Evolutionary conservation across 2,888 invertebrate genomes (phyloP), one percentile per base, ranked within the genome.

Genomic region (Acronicta aceris): DNA sequence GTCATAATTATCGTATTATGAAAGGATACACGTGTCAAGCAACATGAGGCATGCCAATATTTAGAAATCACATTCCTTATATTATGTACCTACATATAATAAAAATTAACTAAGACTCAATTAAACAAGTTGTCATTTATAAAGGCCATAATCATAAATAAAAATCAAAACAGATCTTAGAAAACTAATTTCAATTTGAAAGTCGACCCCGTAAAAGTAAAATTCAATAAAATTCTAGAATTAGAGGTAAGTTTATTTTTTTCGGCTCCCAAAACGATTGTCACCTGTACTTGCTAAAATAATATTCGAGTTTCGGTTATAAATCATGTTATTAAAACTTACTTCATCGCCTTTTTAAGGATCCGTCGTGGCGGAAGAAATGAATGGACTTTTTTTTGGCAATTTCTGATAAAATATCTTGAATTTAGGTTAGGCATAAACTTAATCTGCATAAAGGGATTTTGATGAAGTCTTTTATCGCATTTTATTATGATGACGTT

Each of bases 311-410:
- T 27, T 13, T 47, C 25, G 10, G 49, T 46, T 58, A 55, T 64
- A 70, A 60, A 71, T 69, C 63, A 55, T 13, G 42, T 27, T 49
- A 56, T 61, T 62, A 54, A 57, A 70, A 74, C 55, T 58, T 64
- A 59, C 62, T 62, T 62, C 56, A 68, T 36, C 38, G 75, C 54
- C 36, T 46, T 59, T 71, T 59, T 48, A 47, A 51, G 17, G 53
- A 54, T 9, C 2, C 48, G 16, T 63, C 40, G 55, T 30, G 8
- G 36, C 30, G 52, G 52, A 62, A 53, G 25, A 67, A 58, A 55
- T 57, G 0, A 67, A 56, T 59, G 43, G 52, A 46, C 30, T 21
- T 25, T 56, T 67, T 49, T 61, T 57, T n/a, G 8, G 9, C 43
- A 52, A 15, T 17, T 52, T 59, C 33, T 27, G 21, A 21, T 10